These are phyloP conservation scores for Drosophila monieri DNA, from an alignment of 2,888 invertebrate genomes.

Conservation along the genomic window DNA sequence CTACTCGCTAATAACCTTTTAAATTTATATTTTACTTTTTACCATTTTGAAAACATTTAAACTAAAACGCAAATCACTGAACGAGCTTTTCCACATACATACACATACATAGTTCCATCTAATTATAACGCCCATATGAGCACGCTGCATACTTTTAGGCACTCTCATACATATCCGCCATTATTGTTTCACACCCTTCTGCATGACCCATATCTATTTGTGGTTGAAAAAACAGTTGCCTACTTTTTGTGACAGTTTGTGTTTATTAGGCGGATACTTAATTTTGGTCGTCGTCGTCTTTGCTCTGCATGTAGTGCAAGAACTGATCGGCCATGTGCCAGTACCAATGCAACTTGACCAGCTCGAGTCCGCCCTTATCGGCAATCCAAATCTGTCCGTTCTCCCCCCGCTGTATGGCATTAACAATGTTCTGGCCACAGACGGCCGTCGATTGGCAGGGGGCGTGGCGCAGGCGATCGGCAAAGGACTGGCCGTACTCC, in stretches of 20 bases:
- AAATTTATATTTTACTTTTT: neutral
- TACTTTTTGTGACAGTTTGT: conserved; percentile 10
- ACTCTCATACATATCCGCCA: conserved; percentile 5
- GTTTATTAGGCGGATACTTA: conserved; percentile 14
- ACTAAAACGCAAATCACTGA: neutral
- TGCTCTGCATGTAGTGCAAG: conserved; percentile 62
- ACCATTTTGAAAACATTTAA: neutral
- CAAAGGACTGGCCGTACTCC: conserved; percentile 66
- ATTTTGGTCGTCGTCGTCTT: conserved; percentile 34
- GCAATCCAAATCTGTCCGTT: conserved; percentile 80
- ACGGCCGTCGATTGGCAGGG: conserved; percentile 65
- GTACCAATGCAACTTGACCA: conserved; percentile 72
- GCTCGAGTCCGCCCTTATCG: conserved; percentile 75
- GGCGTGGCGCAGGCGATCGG: conserved; percentile 61
- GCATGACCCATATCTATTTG: conserved; percentile 7
- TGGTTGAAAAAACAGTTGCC: conserved; percentile 4
- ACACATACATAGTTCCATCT: neutral
- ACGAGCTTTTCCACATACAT: neutral
- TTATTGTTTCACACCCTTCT: conserved; percentile 25
- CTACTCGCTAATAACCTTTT: too few relatives aligned
- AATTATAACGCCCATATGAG: neutral
- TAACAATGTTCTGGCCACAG: conserved; percentile 78
- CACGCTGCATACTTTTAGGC: conserved; percentile 47
- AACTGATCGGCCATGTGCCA: conserved; percentile 76
- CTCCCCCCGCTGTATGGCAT: conserved; percentile 74